Conservation (phyloP, 2,113 vertebrate species). For the Mormyrus lacerda region DNA sequence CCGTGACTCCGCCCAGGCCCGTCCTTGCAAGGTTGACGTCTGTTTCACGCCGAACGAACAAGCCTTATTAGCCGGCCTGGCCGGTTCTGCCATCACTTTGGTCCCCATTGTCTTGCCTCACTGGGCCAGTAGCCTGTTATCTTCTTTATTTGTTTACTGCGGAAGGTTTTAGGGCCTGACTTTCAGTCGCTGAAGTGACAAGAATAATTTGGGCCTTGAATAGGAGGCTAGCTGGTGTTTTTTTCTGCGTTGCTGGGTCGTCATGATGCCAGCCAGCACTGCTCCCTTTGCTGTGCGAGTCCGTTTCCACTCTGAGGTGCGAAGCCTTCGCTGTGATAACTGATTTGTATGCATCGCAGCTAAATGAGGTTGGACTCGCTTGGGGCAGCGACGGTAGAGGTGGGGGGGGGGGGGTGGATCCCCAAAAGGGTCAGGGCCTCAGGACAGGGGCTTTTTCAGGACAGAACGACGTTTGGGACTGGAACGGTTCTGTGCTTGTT, state of each 20-base stretch:
- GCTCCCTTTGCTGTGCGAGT: not conserved
- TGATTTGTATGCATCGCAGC: not conserved
- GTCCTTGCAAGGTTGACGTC: not conserved
- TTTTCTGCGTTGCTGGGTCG: not conserved
- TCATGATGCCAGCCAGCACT: not conserved
- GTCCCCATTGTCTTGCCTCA: not conserved
- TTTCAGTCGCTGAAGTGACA: not conserved
- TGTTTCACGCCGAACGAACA: not conserved
- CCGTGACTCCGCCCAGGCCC: not conserved
- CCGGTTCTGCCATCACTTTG: not conserved
- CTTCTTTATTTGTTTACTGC: not conserved
- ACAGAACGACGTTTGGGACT: not conserved
- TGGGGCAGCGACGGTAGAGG: not conserved
- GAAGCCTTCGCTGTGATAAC: not conserved
- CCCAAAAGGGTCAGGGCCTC: not conserved
- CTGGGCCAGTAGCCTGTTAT: not conserved
- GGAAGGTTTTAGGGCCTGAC: not conserved
- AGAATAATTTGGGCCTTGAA: not conserved
- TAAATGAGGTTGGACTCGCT: not conserved
- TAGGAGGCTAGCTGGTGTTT: not conserved
- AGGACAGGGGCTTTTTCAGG: not conserved
- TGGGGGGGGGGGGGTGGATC: not conserved
- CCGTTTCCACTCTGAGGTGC: not conserved
- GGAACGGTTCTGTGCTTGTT: not conserved
- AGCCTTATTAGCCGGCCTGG: not conserved